A percentile compares a stretch with the other conserved stretches of the same genome.
Conservation (phyloP, 2,797 vertebrate species). For the Pelobates cultripes region DNA sequence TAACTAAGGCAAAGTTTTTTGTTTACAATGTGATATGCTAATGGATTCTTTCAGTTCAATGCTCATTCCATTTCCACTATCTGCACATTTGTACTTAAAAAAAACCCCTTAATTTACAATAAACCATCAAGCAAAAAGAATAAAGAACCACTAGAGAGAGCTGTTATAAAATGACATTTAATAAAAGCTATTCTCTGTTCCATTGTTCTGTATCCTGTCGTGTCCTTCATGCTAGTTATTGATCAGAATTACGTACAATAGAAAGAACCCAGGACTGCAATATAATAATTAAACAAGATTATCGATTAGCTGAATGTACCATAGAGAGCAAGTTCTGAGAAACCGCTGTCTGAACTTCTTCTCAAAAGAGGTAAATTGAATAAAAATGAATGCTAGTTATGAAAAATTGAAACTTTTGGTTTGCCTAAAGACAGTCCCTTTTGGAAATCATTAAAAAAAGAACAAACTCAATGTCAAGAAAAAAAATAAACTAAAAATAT, state of each 20-base stretch:
- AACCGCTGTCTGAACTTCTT: slow-evolving; percentile 38
- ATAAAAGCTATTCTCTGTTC: slow-evolving; percentile 62
- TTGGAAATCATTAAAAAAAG: slow-evolving; percentile 25
- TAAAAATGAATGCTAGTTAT: slow-evolving; percentile 55
- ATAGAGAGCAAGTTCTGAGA: slow-evolving; percentile 58
- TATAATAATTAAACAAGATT: slow-evolving; percentile 64
- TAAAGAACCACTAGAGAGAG: slow-evolving; percentile 56
- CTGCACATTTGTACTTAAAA: slow-evolving; percentile 54
- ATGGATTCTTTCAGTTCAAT: slow-evolving; percentile 58
- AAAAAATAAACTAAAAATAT: not conserved
- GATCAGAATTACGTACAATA: slow-evolving; percentile 56
- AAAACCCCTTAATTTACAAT: slow-evolving; percentile 57
- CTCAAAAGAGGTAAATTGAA: slow-evolving; percentile 54
- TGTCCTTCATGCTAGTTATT: slow-evolving; percentile 62
- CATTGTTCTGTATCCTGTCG: slow-evolving; percentile 54
- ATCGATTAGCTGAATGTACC: slow-evolving; percentile 61
- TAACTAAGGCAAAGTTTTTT: slow-evolving; percentile 29
- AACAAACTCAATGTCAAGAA: slow-evolving; percentile 3
- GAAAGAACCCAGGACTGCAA: slow-evolving; percentile 58
- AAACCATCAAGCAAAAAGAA: slow-evolving; percentile 59
- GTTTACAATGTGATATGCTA: slow-evolving; percentile 43
- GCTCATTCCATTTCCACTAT: slow-evolving; percentile 56
- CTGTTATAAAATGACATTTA: slow-evolving; percentile 62
- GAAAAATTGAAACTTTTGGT: slow-evolving; percentile 51
- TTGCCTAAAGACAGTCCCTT: slow-evolving; percentile 31